Evolutionary conservation across 2,888 invertebrate genomes (phyloP), one percentile per base, ranked within the genome.

Genomic region (Dexiosoma caninum): DNA sequence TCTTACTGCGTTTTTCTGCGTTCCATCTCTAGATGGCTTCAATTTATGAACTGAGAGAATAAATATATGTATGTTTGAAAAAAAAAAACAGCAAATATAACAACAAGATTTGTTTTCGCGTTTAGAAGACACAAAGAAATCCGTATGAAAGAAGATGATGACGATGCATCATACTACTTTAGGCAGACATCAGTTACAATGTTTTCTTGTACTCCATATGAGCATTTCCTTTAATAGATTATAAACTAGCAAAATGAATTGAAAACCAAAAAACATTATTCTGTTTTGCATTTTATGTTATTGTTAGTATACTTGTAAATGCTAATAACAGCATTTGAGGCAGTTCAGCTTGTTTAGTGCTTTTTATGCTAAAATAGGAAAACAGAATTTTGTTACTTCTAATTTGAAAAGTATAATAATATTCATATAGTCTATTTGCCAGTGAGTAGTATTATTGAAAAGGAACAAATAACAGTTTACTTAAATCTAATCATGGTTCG

Each of bases 291-390:
- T 79, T 16, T 51, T 49, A 1, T 69, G 37, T 69, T 70, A 16
- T 70, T 57, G 69, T 72, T 74, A 62, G 49, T 57, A 51, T 74
- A 21, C 67, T 70, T 59, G 62, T 75, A 79, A 79, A 74, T 79
- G 78, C 69, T 79, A 79, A 79, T 75, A 75, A 75, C 51, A 64
- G 69, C 49, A 78, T 78, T 71, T 78, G 70, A 71, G 64, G 77
- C 70, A 51, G 77, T 46, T 71, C 32, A 71, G 70, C 62, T 71
- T 51, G 77, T 78, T 78, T 64, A 78, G 60, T 62, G 23, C 4
- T 70, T 67, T 75, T 67, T 75, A 51, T 59, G 67, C 59, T 37
- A 49, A 55, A 55, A n/a, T n/a, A 40, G 7, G 19, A 23, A 46
- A 30, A 59, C 46, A 74, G 27, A 51, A 1, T 57, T 16, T 35